phyloP scores from a whole-genome alignment of 2,888 invertebrate genomes.

The Ariolimax columbianus region DNA sequence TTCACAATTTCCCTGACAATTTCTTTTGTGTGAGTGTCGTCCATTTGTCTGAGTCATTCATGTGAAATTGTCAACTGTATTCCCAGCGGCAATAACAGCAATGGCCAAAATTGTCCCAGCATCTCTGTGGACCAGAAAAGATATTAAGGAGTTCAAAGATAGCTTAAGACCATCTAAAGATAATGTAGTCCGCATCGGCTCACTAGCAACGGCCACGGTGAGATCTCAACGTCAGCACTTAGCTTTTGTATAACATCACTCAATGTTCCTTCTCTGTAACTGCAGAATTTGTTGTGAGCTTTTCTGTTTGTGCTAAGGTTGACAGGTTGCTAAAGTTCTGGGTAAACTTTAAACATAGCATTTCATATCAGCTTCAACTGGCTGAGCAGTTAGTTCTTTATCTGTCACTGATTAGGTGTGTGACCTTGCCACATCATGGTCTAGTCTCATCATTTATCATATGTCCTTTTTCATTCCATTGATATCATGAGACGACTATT shows the following conservation, averaged over 20 bases:
- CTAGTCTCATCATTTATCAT: no score
- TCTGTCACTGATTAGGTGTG: no score
- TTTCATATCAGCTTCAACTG: background rate
- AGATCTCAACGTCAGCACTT: slow-evolving; percentile 57
- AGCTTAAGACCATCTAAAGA: slow-evolving; percentile 89
- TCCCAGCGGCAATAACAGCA: slow-evolving; percentile 63
- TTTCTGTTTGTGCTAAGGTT: background rate
- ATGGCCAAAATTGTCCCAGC: slow-evolving; percentile 81
- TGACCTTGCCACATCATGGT: no score
- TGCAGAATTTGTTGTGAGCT: background rate
- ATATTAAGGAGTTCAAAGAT: slow-evolving; percentile 92
- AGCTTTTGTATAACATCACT: background rate
- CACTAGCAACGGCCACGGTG: slow-evolving; percentile 97
- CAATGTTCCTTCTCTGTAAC: background rate
- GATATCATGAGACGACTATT: no score
- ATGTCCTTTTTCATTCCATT: no score
- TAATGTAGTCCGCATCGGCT: slow-evolving; percentile 93
- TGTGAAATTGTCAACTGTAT: background rate
- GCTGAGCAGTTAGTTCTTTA: background rate
- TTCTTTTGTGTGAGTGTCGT: background rate
- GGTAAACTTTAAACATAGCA: background rate
- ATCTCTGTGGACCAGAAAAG: slow-evolving; percentile 95
- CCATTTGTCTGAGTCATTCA: slow-evolving; percentile 11
- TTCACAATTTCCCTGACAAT: no score
- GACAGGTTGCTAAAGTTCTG: background rate